A percentile compares a stretch with the other conserved stretches of the same genome.
These are phyloP conservation scores for Galleria mellonella DNA, from an alignment of 1,140 invertebrate species.

Conservation along the genomic window DNA sequence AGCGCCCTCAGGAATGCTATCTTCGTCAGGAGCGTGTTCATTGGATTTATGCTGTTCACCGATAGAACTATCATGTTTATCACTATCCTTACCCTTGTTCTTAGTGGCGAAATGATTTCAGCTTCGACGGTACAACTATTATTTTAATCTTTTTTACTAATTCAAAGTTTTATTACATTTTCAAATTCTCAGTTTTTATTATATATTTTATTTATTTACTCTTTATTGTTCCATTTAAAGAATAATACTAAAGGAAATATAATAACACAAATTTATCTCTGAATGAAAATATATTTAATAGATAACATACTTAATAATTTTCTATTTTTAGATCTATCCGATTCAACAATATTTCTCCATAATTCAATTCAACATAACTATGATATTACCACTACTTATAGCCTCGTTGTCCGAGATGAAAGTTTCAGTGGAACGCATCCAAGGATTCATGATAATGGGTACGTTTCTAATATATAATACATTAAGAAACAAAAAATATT, in stretches of 20 bases:
- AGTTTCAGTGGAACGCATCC: slow-evolving; percentile 80
- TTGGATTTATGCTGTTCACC: slow-evolving; percentile 77
- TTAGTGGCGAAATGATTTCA: slow-evolving; percentile 77
- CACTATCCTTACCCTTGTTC: slow-evolving; percentile 75
- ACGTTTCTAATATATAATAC: slow-evolving; percentile 29
- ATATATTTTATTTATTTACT: too few relatives aligned
- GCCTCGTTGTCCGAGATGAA: slow-evolving; percentile 78
- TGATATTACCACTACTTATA: slow-evolving; percentile 84
- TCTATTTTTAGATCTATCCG: slow-evolving; percentile 76
- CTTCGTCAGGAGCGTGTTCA: slow-evolving; percentile 78
- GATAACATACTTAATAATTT: too few relatives aligned
- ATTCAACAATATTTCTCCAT: slow-evolving; percentile 83
- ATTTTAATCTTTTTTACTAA: too few relatives aligned
- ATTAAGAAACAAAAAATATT: too few relatives aligned
- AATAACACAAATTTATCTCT: too few relatives aligned
- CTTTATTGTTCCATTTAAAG: too few relatives aligned
- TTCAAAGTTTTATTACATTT: too few relatives aligned
- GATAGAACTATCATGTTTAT: slow-evolving; percentile 80
- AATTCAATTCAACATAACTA: slow-evolving; percentile 77
- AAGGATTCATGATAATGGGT: slow-evolving; percentile 79
- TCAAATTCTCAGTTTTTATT: too few relatives aligned
- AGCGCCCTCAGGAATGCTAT: slow-evolving; percentile 73
- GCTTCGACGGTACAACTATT: slow-evolving; percentile 75
- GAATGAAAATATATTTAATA: too few relatives aligned
- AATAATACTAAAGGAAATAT: too few relatives aligned